Evolutionary conservation across 2,113 vertebrate species (phyloP).

Genomic region (Paraplagusia blochii): DNA sequence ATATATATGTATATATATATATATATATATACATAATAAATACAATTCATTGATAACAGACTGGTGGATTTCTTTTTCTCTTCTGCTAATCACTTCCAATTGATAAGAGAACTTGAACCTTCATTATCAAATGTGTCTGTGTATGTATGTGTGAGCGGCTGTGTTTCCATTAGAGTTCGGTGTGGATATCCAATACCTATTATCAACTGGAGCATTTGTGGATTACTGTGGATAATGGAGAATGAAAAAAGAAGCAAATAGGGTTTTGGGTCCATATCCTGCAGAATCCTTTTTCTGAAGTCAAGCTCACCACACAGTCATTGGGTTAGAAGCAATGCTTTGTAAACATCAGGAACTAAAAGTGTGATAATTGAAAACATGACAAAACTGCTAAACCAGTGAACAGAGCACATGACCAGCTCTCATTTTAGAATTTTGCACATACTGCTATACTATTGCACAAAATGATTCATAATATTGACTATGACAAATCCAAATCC

Average conservation of each 20-base stretch:
- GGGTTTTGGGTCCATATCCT: conserved; percentile 47
- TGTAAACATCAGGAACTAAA: conserved; percentile 1
- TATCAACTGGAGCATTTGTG: conserved; percentile 47
- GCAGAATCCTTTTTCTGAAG: conserved; percentile 33
- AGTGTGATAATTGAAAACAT: conserved; percentile 53
- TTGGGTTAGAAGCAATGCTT: conserved; percentile 14
- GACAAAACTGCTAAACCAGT: conserved; percentile 43
- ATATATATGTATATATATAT: too few species aligned
- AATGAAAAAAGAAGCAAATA: conserved; percentile 46
- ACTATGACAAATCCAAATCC: too few species aligned
- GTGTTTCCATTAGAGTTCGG: conserved; percentile 10
- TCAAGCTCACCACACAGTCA: conserved; percentile 37
- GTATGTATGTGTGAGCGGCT: background rate
- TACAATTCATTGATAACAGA: too few species aligned
- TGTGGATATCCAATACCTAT: conserved; percentile 58
- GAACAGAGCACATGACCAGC: background rate
- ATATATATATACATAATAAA: too few species aligned
- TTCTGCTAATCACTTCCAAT: conserved; percentile 29
- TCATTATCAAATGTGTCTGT: conserved; percentile 1
- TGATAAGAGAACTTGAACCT: conserved; percentile 37
- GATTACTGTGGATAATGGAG: conserved; percentile 55
- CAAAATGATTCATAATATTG: background rate
- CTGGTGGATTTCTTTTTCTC: background rate
- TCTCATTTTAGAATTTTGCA: conserved; percentile 3
- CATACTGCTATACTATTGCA: conserved; percentile 12